phyloP scores from a whole-genome alignment of 1,140 invertebrate species.

The Neoseiulus cucumeris region DNA sequence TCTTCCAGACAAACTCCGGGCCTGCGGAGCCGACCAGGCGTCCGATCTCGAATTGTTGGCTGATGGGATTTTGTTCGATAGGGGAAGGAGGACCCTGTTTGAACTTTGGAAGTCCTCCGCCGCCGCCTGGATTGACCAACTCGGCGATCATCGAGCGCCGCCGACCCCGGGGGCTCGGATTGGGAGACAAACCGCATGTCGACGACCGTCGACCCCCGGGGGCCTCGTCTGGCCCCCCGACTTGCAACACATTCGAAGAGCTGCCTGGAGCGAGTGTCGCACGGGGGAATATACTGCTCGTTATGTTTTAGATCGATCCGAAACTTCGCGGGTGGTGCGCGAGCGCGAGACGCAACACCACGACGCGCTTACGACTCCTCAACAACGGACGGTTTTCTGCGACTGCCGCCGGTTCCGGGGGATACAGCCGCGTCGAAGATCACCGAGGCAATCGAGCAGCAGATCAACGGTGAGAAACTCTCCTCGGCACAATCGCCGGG shows the following conservation, averaged over 20 bases:
- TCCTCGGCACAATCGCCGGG: too few relatives aligned
- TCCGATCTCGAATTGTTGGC: constrained; percentile 68
- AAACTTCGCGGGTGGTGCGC: not conserved
- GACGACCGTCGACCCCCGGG: not conserved
- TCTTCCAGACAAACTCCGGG: constrained; percentile 74
- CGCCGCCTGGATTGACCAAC: constrained; percentile 2
- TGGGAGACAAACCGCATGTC: constrained; percentile 3
- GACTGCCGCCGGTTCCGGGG: too few relatives aligned
- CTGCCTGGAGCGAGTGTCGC: not conserved
- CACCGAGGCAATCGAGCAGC: too few relatives aligned
- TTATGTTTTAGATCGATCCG: not conserved
- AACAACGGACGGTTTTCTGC: too few relatives aligned
- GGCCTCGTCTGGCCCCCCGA: constrained; percentile 11
- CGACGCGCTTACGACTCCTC: not conserved
- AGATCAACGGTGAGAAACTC: too few relatives aligned
- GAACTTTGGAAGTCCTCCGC: constrained; percentile 8
- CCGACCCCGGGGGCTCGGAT: not conserved
- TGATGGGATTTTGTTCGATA: constrained; percentile 60
- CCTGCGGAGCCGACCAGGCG: constrained; percentile 66
- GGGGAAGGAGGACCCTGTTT: constrained; percentile 20
- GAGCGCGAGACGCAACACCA: not conserved
- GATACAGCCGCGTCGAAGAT: too few relatives aligned
- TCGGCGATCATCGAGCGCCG: constrained; percentile 8
- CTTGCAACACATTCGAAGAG: constrained; percentile 8
- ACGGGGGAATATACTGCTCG: constrained; percentile 3